phyloP scores from a whole-genome alignment of 1,140 invertebrate species.

The Homalodisca vitripennis region DNA sequence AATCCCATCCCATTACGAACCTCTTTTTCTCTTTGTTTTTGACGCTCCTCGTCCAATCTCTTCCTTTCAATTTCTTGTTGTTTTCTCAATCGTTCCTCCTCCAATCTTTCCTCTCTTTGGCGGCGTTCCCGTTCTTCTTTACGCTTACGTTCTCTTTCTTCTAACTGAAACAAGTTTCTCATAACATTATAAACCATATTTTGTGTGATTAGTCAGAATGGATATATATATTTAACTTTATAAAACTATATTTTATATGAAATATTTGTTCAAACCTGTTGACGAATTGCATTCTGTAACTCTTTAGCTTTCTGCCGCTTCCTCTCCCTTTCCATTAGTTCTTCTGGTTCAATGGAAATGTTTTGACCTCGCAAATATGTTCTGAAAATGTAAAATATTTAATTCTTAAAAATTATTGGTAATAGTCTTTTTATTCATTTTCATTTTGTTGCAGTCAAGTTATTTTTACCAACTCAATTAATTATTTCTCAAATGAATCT shows the following conservation, averaged over 20 bases:
- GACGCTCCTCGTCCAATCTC: slow-evolving; percentile 51
- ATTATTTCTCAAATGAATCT: background rate
- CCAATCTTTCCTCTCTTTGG: slow-evolving; percentile 61
- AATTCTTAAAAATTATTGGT: too few species aligned
- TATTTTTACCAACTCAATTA: too few species aligned
- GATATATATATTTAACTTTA: too few species aligned
- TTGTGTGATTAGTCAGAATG: too few species aligned
- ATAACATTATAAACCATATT: too few species aligned
- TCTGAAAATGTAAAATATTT: slow-evolving; percentile 46
- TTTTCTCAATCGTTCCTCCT: slow-evolving; percentile 65
- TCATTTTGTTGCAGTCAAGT: too few species aligned
- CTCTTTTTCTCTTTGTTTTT: slow-evolving; percentile 48
- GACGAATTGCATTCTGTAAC: slow-evolving; percentile 68
- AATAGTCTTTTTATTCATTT: too few species aligned
- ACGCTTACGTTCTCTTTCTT: slow-evolving; percentile 63
- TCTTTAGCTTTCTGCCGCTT: slow-evolving; percentile 67
- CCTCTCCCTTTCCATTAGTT: slow-evolving; percentile 64
- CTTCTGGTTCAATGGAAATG: slow-evolving; percentile 63
- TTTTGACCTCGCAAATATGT: slow-evolving; percentile 70
- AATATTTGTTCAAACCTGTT: slow-evolving; percentile 51
- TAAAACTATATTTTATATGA: background rate
- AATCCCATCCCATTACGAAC: too few species aligned
- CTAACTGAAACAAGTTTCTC: too few species aligned
- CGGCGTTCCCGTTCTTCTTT: slow-evolving; percentile 62
- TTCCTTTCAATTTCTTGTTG: slow-evolving; percentile 63